Base-by-base conservation (phyloP, 1,140 invertebrate genomes). In the Lucilia cuprina region DNA sequence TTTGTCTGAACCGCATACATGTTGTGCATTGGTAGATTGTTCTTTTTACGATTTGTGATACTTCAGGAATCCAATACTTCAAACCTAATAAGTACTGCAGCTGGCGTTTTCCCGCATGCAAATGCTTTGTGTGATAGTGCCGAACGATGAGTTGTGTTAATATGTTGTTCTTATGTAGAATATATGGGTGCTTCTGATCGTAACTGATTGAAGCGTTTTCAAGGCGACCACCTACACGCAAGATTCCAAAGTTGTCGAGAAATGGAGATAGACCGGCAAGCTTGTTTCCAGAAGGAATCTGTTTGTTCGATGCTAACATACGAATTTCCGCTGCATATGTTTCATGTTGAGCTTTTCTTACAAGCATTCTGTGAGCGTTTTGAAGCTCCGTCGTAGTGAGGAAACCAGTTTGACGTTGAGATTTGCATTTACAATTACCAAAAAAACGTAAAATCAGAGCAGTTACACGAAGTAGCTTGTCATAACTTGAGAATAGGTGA, bases 71-170 rank as follows among this genome's bases (percentile, higher is more conserved):
- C 60, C 77, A 84, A 82, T 84, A 74, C 21, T 75, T 47, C 7
- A 84, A 34, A 9, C 34, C 17, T 19, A 84, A n/a, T 82, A 84
- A 55, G 19, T 84, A 84, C 74, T 70, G 77, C 55, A 84, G 19
- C 82, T 82, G 78, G 8, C 55, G 83, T 50, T 9, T 84, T n/a
- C 84, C 84, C 19, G 78, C 84, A 19, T 84, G 78, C 19, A 84
- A n/a, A 82, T 84, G 14, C 8, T 55, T 35, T 21, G 17, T 49
- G 34, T 82, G 84, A 41, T 49, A 74, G 49, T 84, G 10, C 25
- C 49, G 19, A 17, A 84, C 65, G 0, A 84, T 77, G 10, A 84
- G 30, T 47, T 47, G n/a, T 49, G 77, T 82, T 13, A 84, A 84
- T 5, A 10, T 25, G 21, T 49, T 13, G 4, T 84, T 74, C 19